These are phyloP conservation scores for Xiphorhynchus erythropygius DNA, from an alignment of 2,797 vertebrate species.

Conservation along the genomic window DNA sequence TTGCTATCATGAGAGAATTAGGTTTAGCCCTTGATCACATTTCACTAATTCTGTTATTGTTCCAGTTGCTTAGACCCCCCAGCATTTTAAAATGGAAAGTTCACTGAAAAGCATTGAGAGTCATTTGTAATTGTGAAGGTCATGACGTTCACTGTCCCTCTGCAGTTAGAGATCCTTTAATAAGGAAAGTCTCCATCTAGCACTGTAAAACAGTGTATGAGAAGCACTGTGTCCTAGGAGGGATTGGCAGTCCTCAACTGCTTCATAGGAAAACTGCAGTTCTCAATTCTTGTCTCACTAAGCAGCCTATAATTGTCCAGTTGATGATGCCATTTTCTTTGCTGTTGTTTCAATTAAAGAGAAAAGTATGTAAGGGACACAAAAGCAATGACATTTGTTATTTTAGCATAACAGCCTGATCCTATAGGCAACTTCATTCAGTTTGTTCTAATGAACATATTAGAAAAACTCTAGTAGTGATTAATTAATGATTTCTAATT, in stretches of 20 bases:
- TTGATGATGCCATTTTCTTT: background rate
- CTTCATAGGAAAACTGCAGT: background rate
- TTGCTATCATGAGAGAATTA: background rate
- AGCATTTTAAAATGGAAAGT: slow-evolving; percentile 16
- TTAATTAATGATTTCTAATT: background rate
- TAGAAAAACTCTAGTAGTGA: background rate
- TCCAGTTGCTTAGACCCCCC: background rate
- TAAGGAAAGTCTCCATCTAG: background rate
- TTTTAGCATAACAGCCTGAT: background rate
- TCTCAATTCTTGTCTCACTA: background rate
- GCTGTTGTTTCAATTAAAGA: background rate
- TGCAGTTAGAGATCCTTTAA: background rate
- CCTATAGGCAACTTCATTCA: background rate
- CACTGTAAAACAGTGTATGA: background rate
- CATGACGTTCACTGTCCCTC: background rate
- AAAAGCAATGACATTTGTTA: background rate
- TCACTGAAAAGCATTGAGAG: background rate
- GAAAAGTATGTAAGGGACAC: background rate
- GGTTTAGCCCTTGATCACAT: slow-evolving; percentile 14
- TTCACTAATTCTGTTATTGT: background rate
- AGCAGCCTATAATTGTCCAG: background rate
- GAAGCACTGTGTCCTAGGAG: background rate
- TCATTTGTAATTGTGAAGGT: background rate
- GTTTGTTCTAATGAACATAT: background rate
- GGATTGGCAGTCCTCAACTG: background rate